phyloP scores from a whole-genome alignment of 2,797 vertebrate species.

The Notamacropus eugenii region DNA sequence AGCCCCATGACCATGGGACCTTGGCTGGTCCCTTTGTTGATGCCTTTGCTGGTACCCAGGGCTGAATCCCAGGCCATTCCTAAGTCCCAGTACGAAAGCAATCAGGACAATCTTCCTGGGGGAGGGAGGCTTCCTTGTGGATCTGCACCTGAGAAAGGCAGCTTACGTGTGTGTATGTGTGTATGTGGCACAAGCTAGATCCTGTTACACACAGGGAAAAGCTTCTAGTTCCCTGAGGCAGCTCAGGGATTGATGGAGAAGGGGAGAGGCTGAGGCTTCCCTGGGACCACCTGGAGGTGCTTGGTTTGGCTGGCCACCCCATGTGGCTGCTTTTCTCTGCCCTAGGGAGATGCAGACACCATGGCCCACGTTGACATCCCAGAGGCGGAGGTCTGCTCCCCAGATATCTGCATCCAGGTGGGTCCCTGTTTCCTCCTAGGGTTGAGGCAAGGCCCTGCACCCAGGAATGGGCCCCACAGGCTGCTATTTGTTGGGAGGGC shows the following conservation, averaged over 20 bases:
- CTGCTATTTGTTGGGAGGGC: neutral
- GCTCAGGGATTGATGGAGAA: neutral
- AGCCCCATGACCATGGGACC: accelerated
- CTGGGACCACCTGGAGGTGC: neutral
- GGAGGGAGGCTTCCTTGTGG: neutral
- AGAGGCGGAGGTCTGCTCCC: slow-evolving; percentile 68
- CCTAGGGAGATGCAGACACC: neutral
- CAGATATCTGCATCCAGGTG: slow-evolving; percentile 85
- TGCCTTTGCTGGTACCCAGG: neutral
- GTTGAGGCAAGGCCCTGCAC: neutral
- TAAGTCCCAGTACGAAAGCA: neutral
- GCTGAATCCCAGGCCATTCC: neutral
- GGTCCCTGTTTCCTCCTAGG: neutral
- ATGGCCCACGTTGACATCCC: neutral
- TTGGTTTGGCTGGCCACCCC: too few relatives aligned
- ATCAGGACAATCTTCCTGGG: neutral
- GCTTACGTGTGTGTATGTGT: neutral
- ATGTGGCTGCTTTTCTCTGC: neutral
- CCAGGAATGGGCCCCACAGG: neutral
- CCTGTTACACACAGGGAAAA: neutral
- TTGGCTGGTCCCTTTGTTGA: neutral
- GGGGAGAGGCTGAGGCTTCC: neutral
- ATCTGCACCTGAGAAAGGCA: neutral
- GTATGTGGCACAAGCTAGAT: neutral
- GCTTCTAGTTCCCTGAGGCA: neutral